A percentile compares a stretch with the other conserved stretches of the same genome.
These are phyloP conservation scores for Ginglymostoma cirratum DNA, from an alignment of 2,113 vertebrate genomes.

Conservation along the genomic window DNA sequence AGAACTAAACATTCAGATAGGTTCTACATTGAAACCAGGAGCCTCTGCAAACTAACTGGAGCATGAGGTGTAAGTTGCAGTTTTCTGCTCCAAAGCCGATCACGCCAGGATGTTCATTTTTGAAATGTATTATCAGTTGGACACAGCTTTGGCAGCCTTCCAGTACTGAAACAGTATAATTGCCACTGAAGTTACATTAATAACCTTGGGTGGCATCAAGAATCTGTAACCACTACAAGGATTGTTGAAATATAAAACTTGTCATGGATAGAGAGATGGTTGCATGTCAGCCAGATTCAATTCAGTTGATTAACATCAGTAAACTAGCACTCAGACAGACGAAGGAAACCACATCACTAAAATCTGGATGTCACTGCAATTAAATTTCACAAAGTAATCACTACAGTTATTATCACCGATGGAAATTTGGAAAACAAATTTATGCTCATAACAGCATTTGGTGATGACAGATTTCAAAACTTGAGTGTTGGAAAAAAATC, in stretches of 20 bases:
- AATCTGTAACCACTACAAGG: not conserved
- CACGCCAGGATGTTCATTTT: not conserved
- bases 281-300: not conserved
- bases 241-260: not conserved
- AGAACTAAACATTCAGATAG: not conserved
- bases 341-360: not conserved
- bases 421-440: not conserved
- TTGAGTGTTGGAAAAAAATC: not conserved
- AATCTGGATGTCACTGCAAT: not conserved
- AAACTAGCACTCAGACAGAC: not conserved
- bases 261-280: not conserved
- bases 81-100: not conserved
- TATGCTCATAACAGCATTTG: not conserved
- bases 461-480: not conserved
- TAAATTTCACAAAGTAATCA: not conserved
- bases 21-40: not conserved
- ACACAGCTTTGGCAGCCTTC: not conserved
- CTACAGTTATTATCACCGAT: not conserved
- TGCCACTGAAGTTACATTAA: not conserved
- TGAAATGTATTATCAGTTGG: not conserved
- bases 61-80: too few relatives aligned
- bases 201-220: not conserved
- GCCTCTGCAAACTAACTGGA: not conserved
- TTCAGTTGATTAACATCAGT: not conserved
- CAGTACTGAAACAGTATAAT: not conserved